Conservation (phyloP, 2,888 invertebrate genomes). For the Lochmaea crataegi region DNA sequence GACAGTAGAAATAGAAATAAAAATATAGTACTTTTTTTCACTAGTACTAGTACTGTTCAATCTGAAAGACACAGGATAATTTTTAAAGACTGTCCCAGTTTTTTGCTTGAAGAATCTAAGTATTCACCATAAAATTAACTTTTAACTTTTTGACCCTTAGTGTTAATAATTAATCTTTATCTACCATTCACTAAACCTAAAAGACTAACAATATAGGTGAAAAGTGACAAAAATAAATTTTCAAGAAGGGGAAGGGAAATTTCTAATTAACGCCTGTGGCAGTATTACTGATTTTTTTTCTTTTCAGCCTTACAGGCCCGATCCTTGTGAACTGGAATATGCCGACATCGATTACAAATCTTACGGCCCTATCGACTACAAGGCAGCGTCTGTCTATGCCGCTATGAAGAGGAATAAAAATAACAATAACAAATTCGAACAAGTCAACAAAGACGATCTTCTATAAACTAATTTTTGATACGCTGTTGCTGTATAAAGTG, state of each 20-base stretch:
- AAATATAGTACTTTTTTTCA: too few species aligned
- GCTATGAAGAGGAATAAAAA: constrained; percentile 76
- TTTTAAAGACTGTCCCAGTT: background rate
- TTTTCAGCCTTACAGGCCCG: constrained; percentile 82
- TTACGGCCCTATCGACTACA: constrained; percentile 93
- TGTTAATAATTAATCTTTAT: too few species aligned
- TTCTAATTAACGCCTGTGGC: too few species aligned
- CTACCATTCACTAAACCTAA: too few species aligned
- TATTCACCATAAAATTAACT: background rate
- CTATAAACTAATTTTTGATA: constrained; percentile 53
- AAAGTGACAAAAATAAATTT: too few species aligned
- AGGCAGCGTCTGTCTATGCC: constrained; percentile 86
- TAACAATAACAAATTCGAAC: constrained; percentile 58
- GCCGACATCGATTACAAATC: constrained; percentile 91
- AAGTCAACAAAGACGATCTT: constrained; percentile 59
- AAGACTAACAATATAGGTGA: too few species aligned
- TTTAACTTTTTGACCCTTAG: background rate
- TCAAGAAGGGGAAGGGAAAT: too few species aligned
- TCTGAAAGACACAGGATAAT: background rate
- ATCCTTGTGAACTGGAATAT: constrained; percentile 84
- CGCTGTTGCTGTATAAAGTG: constrained; percentile 27
- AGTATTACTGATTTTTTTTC: constrained; percentile 16
- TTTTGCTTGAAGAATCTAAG: background rate
- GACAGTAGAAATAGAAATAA: background rate
- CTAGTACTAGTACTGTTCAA: background rate